Base-by-base conservation (phyloP, 2,888 invertebrate species). In the Xylocampa areola region DNA sequence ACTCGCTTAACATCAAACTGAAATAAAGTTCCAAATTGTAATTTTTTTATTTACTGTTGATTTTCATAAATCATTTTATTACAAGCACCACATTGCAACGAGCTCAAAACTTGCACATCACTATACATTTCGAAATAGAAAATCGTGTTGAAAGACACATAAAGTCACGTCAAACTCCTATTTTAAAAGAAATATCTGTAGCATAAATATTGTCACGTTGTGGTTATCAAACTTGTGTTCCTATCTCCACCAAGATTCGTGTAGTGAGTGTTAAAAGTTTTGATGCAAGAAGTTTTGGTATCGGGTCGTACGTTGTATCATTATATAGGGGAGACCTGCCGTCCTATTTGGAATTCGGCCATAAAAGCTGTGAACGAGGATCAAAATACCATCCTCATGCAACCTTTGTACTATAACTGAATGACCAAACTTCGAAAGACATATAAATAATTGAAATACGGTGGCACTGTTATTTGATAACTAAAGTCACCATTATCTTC, bases 301-400 rank as follows among this genome's bases (percentile, higher is more conserved):
- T 13, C 35, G 30, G 21, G 23, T 62, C 54, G 63, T 68, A 29
- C 27, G 32, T 63, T 52, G 40, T 45, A 45, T 68, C 63, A 63
- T 33, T 63, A 68, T 68, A 63, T 63, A 50, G 62, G 33, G 30
- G 27, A 11, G 7, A 52, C 41, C 62, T 52, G 25, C 25, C 53
- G 17, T 52, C 52, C 37, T 62, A 63, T 68, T 62, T 54, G 63
- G 41, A 63, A 63, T 40, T 68, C 44, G 23, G 44, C 33, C 51
- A 62, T 63, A 52, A 23, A 68, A 68, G 62, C 63, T 62, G 63
- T 45, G 62, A 51, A 63, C 53, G 44, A 63, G 63, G 53, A 68
- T 62, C 63, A 45, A 52, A 45, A 45, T 7, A 44, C 29, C 30
- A 52, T 68, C 45, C 14, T 33, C 16, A 68, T 44, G 68, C 39